Base-by-base conservation (phyloP, 1,140 invertebrate species). In the Halesus radiatus region DNA sequence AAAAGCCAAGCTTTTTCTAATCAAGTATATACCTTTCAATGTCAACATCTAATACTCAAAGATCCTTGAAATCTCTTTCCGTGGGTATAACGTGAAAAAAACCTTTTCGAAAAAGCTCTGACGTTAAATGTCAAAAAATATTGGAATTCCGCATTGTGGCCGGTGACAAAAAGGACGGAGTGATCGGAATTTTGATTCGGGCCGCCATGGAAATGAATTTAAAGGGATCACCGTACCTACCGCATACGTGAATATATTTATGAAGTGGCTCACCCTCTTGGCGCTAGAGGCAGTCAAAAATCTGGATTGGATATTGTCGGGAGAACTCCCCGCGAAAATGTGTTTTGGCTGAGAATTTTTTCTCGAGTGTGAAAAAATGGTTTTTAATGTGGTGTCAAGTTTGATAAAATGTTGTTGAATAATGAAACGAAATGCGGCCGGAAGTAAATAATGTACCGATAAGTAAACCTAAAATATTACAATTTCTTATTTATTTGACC, bases 101-200 rank as follows among this genome's bases (percentile, higher is more conserved):
- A 37, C 18, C 66, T 70, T 50, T 70, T 50, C 29, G 8, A 32
- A 32, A 32, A 32, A 16, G 66, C 8, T 20, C n/a, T n/a, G 66
- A 23, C 37, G 66, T 37, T 20, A 70, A 70, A 70, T 70, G 66
- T 70, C 66, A 70, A 70, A 70, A 70, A 70, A 70, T 70, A 70
- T 70, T 70, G 66, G 66, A 70, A 45, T 70, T 70, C 37, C 66
- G 66, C 66, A 70, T 70, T 50, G 66, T 70, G 66, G 66, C 29
- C 29, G 66, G 16, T 70, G 66, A 70, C 66, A 70, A 70, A 70
- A 70, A 70, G 66, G 37, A 37, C 37, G 66, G 45, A 70, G 66
- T 70, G 66, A 70, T 70, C 66, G 29, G 66, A 70, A 70, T 70
- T 70, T 70, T 13, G 66, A 70, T 45, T 70, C 66, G 52, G 37